Percentiles rank a stretch among this genome's conserved stretches.
Conservation (phyloP, 2,797 vertebrate species). For the Scarus forsteni region DNA sequence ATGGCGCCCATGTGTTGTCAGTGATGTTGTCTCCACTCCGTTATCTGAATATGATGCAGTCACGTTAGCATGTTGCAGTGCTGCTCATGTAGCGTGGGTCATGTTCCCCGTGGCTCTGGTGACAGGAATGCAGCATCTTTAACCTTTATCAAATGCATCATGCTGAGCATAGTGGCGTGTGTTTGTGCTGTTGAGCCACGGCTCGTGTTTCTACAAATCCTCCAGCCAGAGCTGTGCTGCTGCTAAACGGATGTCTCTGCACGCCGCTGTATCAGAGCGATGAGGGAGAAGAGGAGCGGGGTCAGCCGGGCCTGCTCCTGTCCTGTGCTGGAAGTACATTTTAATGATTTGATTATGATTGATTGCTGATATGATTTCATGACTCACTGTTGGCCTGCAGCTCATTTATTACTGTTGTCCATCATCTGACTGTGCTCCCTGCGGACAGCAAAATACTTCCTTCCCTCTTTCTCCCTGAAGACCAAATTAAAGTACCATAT, state of each 20-base stretch:
- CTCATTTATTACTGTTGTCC: slow-evolving; percentile 76
- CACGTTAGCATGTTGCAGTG: slow-evolving; percentile 49
- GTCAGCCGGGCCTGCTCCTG: slow-evolving; percentile 36
- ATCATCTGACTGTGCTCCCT: slow-evolving; percentile 57
- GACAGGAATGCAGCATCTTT: slow-evolving; percentile 38
- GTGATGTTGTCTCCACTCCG: slow-evolving; percentile 36
- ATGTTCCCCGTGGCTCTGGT: slow-evolving; percentile 39
- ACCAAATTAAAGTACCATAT: too few relatives aligned
- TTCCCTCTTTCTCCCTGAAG: slow-evolving; percentile 7
- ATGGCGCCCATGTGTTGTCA: slow-evolving; percentile 11
- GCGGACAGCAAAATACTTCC: slow-evolving; percentile 28
- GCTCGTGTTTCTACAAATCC: slow-evolving; percentile 46
- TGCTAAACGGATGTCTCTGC: slow-evolving; percentile 31
- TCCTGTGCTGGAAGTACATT: slow-evolving; percentile 68
- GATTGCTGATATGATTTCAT: slow-evolving; percentile 79
- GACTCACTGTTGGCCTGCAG: slow-evolving; percentile 74
- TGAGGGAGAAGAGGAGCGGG: slow-evolving; percentile 37
- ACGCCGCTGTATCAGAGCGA: slow-evolving; percentile 13
- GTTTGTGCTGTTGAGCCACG: slow-evolving; percentile 28
- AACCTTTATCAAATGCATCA: slow-evolving; percentile 57
- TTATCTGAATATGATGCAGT: slow-evolving; percentile 43
- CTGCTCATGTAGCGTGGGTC: slow-evolving; percentile 17
- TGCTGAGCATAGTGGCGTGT: slow-evolving; percentile 16
- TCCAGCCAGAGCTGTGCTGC: slow-evolving; percentile 24
- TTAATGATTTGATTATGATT: slow-evolving; percentile 78